phyloP scores from a whole-genome alignment of 2,797 vertebrate genomes.

The Australoheros facetus region DNA sequence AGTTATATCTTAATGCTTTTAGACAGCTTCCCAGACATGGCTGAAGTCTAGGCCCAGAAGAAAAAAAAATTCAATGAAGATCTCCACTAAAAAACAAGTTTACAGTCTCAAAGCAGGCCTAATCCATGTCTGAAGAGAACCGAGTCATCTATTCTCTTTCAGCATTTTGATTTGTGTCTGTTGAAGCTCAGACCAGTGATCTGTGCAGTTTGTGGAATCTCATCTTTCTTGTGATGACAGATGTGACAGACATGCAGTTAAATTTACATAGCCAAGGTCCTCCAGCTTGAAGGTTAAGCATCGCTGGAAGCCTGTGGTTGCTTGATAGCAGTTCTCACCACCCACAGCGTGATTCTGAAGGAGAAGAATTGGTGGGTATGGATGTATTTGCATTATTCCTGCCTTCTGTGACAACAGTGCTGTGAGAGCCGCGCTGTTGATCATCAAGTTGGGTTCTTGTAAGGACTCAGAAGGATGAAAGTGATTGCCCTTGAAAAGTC shows the following conservation, averaged over 20 bases:
- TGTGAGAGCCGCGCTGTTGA: constrained; percentile 12
- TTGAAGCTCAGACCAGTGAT: constrained; percentile 1
- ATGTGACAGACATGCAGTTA: constrained; percentile 43
- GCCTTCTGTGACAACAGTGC: constrained; percentile 8
- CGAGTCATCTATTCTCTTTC: background rate
- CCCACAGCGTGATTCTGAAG: constrained; percentile 22
- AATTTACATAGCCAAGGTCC: constrained; percentile 47
- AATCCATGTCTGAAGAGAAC: background rate
- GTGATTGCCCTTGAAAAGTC: constrained; percentile 56
- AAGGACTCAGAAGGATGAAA: constrained; percentile 17
- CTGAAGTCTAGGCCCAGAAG: background rate
- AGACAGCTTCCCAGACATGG: background rate
- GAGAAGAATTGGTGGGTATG: constrained; percentile 26
- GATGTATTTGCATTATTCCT: constrained; percentile 26
- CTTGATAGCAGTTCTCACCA: constrained; percentile 22
- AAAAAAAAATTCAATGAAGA: background rate
- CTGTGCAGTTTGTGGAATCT: constrained; percentile 25
- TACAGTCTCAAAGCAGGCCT: background rate
- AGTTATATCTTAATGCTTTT: background rate
- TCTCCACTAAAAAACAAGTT: background rate
- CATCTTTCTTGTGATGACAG: constrained; percentile 27
- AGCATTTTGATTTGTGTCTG: background rate
- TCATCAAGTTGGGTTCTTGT: constrained; percentile 25
- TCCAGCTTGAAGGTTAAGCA: constrained; percentile 52
- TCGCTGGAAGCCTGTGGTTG: background rate